These are phyloP conservation scores for Galago senegalensis DNA, from an alignment of 2,797 vertebrate species.

Conservation along the genomic window DNA sequence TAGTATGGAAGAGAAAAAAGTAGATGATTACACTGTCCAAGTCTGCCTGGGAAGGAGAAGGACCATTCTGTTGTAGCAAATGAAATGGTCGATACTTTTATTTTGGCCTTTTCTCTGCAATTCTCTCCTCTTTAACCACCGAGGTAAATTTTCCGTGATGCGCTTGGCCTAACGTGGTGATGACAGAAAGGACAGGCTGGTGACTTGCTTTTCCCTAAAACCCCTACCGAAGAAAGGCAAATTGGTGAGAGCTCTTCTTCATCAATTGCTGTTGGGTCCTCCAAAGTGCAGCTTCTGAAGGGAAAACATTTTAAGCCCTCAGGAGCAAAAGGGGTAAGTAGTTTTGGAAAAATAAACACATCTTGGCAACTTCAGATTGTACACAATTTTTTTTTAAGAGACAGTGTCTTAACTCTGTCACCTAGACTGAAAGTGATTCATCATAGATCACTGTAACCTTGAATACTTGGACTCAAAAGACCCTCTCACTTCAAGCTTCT, in stretches of 20 bases:
- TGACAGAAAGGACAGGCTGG: not conserved
- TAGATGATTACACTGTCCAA: not conserved
- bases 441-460: not conserved
- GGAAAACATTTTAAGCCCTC: not conserved
- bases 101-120: conserved; percentile 29
- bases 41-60: not conserved
- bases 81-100: not conserved
- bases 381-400: not conserved
- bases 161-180: not conserved
- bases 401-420: not conserved
- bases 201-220: not conserved
- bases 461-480: not conserved
- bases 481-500: not conserved
- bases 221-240: not conserved
- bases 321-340: not conserved
- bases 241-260: not conserved
- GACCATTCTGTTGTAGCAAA: not conserved
- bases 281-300: not conserved
- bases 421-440: not conserved
- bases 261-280: not conserved
- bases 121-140: not conserved
- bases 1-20: conserved; percentile 11
- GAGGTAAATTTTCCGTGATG: not conserved
- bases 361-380: not conserved
- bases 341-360: not conserved